These are phyloP conservation scores for Noctua pronuba DNA, from an alignment of 2,888 invertebrate species.

Conservation along the genomic window DNA sequence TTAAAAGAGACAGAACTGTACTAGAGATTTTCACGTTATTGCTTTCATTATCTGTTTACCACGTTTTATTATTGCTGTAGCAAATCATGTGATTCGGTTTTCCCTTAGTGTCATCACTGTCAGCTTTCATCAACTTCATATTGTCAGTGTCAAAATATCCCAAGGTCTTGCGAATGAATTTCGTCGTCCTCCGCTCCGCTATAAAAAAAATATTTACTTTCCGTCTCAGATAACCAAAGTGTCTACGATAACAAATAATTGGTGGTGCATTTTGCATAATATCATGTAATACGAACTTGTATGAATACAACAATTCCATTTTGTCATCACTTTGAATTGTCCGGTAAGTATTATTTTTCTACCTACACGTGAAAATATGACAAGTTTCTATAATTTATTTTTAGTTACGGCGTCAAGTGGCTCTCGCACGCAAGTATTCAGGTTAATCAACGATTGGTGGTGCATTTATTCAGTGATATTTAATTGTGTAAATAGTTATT, in stretches of 20 bases:
- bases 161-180: constrained; percentile 57
- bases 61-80: constrained; percentile 33
- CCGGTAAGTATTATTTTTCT: constrained; percentile 64
- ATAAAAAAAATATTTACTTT: constrained; percentile 63
- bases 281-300: constrained; percentile 43
- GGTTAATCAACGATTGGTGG: constrained; percentile 21
- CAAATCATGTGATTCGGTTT: constrained; percentile 39
- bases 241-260: constrained; percentile 45
- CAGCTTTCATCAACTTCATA: neutral
- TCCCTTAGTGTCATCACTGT: neutral
- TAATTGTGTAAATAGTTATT: neutral
- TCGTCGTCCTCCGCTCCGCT: constrained; percentile 37
- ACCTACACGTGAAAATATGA: constrained; percentile 62
- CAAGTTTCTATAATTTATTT: constrained; percentile 70
- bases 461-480: constrained; percentile 28
- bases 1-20: too few species aligned
- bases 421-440: constrained; percentile 34
- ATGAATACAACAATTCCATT: constrained; percentile 31
- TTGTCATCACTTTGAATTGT: constrained; percentile 48
- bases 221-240: constrained; percentile 30
- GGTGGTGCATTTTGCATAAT: constrained; percentile 41
- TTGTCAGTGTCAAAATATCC: constrained; percentile 59
- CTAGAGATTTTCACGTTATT: too few species aligned
- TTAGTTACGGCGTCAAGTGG: constrained; percentile 62
- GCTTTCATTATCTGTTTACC: neutral